phyloP scores from a whole-genome alignment of 2,113 vertebrate species.

The Centropus unirufus region DNA sequence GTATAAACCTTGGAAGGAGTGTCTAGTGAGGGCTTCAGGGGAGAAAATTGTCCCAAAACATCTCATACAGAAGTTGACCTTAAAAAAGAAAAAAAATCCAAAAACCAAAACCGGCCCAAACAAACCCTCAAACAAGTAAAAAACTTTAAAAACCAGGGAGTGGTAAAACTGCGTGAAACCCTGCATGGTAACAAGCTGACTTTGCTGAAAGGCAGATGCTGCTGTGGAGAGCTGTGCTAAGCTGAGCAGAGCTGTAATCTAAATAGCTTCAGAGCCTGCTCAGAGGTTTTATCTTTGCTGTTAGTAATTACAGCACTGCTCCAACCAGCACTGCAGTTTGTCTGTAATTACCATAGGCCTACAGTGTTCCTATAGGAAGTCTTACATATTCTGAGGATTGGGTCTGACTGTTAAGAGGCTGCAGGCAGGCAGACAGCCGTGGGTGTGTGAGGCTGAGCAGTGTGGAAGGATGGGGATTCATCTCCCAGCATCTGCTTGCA shows the following conservation, averaged over 20 bases:
- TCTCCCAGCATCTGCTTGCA: fast-evolving
- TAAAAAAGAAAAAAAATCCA: neutral
- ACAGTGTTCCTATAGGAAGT: neutral
- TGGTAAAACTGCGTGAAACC: neutral
- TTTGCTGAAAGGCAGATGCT: fast-evolving
- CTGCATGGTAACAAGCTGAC: neutral
- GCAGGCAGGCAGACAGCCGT: neutral
- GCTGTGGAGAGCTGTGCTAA: neutral
- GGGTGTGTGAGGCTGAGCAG: neutral
- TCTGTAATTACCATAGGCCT: neutral
- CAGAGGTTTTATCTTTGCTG: neutral
- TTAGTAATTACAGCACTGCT: neutral
- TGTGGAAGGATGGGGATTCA: fast-evolving
- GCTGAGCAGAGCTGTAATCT: fast-evolving
- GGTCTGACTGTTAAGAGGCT: neutral
- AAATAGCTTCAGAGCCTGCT: neutral
- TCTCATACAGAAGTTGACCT: neutral
- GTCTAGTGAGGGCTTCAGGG: neutral
- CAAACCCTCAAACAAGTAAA: neutral
- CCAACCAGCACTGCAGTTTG: neutral
- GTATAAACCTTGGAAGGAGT: neutral
- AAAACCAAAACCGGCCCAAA: neutral
- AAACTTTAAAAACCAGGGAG: neutral
- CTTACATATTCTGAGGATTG: neutral
- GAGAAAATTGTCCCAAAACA: neutral